Evolutionary conservation across 1,140 invertebrate species (phyloP).

Genomic region (Lepidurus arcticus): DNA sequence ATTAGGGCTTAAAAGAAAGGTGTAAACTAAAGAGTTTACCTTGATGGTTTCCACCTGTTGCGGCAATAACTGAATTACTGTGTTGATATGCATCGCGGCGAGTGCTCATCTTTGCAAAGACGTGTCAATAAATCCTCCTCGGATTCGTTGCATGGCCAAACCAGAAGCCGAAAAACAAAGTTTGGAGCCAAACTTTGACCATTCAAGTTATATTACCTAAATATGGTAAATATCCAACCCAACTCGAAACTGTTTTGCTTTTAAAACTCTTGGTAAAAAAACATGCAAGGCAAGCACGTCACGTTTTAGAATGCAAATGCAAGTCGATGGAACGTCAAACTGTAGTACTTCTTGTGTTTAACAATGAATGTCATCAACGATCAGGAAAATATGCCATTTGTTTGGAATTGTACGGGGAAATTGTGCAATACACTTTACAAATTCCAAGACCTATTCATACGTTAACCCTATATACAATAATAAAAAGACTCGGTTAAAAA

Average conservation of each 20-base stretch:
- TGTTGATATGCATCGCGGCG: slow-evolving; percentile 1
- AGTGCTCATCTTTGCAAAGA: slow-evolving; percentile 14
- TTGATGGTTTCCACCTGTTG: slow-evolving; percentile 7
- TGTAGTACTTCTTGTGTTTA: background rate
- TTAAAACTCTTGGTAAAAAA: too few species aligned
- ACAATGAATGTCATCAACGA: background rate
- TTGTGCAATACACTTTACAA: background rate
- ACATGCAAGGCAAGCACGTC: background rate
- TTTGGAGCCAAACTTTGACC: background rate
- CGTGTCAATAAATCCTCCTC: background rate
- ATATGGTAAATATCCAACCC: too few species aligned
- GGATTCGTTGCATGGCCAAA: background rate
- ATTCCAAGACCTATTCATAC: background rate
- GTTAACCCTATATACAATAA: background rate
- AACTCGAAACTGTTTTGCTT: too few species aligned
- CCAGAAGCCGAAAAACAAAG: background rate
- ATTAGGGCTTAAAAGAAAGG: too few species aligned
- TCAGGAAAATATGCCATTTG: background rate
- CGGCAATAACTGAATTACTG: background rate
- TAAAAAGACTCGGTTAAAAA: background rate
- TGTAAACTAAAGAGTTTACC: background rate
- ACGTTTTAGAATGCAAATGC: background rate
- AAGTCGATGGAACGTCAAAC: background rate
- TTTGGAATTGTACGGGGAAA: background rate
- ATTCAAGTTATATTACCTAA: background rate